Evolutionary conservation across 2,113 vertebrate species (phyloP).

Genomic region (Capreolus pygargus): DNA sequence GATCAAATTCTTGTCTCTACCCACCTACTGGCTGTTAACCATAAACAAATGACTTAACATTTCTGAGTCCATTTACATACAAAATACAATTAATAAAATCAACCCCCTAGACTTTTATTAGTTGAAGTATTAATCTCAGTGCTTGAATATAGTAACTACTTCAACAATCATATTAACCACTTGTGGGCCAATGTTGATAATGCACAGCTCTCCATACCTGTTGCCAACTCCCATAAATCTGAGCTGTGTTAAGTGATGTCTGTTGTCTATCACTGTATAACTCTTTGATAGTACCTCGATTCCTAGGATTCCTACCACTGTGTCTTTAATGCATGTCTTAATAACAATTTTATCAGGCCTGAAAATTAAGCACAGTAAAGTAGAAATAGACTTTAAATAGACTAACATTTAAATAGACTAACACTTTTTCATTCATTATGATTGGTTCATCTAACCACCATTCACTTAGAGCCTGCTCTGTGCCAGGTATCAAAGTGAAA

Average conservation of each 20-base stretch:
- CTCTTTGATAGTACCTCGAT: background rate
- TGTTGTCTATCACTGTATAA: background rate
- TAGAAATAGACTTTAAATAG: no score
- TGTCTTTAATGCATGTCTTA: background rate
- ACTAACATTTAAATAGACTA: background rate
- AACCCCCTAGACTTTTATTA: background rate
- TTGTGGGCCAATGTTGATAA: background rate
- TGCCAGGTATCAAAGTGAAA: background rate
- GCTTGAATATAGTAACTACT: background rate
- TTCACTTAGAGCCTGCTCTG: background rate
- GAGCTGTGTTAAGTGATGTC: background rate
- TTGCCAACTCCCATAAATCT: background rate
- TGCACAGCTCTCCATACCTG: background rate
- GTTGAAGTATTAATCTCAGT: background rate
- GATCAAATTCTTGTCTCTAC: background rate
- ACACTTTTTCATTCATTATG: background rate
- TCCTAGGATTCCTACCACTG: background rate
- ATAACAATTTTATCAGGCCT: background rate
- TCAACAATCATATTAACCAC: background rate
- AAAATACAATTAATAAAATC: background rate
- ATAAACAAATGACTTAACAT: background rate
- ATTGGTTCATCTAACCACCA: background rate
- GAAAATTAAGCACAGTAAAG: background rate
- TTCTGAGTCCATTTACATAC: background rate
- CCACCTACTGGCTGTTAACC: background rate